phyloP scores from a whole-genome alignment of 2,888 invertebrate species.

The Oegoconia quadripuncta region DNA sequence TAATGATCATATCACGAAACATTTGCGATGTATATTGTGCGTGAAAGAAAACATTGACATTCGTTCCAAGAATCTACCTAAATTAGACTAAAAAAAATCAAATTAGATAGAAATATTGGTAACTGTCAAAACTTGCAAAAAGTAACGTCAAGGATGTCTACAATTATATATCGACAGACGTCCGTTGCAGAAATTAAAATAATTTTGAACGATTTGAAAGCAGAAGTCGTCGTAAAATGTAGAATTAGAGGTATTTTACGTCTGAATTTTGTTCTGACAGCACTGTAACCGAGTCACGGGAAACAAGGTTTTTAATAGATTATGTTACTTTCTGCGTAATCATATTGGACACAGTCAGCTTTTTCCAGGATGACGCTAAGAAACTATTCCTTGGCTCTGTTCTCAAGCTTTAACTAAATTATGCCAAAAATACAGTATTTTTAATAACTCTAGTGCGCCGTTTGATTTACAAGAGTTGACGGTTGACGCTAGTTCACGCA shows the following conservation, averaged over 20 bases:
- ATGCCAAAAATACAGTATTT: slow-evolving; percentile 12
- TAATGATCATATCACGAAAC: slow-evolving; percentile 46
- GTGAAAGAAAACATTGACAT: slow-evolving; percentile 37
- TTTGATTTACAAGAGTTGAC: slow-evolving; percentile 60
- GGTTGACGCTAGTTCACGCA: slow-evolving; percentile 45
- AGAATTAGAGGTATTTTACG: slow-evolving; percentile 13
- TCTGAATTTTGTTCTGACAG: slow-evolving; percentile 20
- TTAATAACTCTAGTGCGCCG: slow-evolving; percentile 44
- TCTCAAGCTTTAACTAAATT: background rate
- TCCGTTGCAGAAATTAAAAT: slow-evolving; percentile 9
- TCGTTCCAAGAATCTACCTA: slow-evolving; percentile 25
- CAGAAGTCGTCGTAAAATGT: slow-evolving; percentile 23
- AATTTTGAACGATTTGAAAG: slow-evolving; percentile 4
- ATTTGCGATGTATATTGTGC: slow-evolving; percentile 41
- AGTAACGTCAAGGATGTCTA: slow-evolving; percentile 14
- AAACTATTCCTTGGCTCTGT: too few species aligned
- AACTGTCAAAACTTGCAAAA: slow-evolving; percentile 16
- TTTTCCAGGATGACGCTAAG: background rate
- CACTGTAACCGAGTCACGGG: background rate
- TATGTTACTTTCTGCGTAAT: slow-evolving; percentile 1
- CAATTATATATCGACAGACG: slow-evolving; percentile 5
- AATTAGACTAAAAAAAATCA: slow-evolving; percentile 20
- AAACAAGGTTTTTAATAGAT: background rate
- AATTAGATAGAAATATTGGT: slow-evolving; percentile 2
- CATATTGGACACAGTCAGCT: background rate